Evolutionary conservation across 2,888 invertebrate species (phyloP).

Genomic region (Dusona sp.): DNA sequence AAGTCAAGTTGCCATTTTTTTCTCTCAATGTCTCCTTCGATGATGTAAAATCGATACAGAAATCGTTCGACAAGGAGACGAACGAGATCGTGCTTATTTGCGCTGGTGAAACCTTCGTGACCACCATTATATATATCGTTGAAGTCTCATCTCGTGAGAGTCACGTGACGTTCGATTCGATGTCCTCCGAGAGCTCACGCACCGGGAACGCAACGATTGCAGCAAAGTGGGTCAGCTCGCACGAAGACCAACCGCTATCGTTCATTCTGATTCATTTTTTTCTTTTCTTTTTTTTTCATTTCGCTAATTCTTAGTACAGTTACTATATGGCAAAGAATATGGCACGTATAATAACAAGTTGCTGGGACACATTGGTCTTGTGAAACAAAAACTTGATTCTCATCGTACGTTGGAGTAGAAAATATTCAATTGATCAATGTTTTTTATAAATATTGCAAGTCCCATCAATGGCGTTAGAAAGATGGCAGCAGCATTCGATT

Average conservation of each 20-base stretch:
- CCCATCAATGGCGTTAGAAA: background rate
- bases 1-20: background rate
- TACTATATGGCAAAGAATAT: slow-evolving; percentile 25
- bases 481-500: background rate
- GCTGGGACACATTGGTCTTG: slow-evolving; percentile 37
- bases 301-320: slow-evolving; percentile 41
- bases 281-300: slow-evolving; percentile 5
- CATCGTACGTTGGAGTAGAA: slow-evolving; percentile 18
- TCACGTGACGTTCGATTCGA: slow-evolving; percentile 53
- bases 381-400: slow-evolving; percentile 56
- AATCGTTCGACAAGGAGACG: slow-evolving; percentile 31
- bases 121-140: slow-evolving; percentile 41
- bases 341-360: slow-evolving; percentile 61
- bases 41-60: slow-evolving; percentile 16
- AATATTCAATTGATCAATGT: slow-evolving; percentile 33
- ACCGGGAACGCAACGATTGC: slow-evolving; percentile 62
- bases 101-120: slow-evolving; percentile 52
- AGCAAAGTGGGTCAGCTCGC: slow-evolving; percentile 66
- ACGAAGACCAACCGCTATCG: slow-evolving; percentile 44
- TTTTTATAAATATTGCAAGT: slow-evolving; percentile 23
- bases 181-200: slow-evolving; percentile 57
- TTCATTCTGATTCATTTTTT: slow-evolving; percentile 45
- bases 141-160: slow-evolving; percentile 53
- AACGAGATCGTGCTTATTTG: slow-evolving; percentile 15
- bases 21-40: background rate